phyloP scores from a whole-genome alignment of 2,797 vertebrate genomes.

The Lepus townsendii region DNA sequence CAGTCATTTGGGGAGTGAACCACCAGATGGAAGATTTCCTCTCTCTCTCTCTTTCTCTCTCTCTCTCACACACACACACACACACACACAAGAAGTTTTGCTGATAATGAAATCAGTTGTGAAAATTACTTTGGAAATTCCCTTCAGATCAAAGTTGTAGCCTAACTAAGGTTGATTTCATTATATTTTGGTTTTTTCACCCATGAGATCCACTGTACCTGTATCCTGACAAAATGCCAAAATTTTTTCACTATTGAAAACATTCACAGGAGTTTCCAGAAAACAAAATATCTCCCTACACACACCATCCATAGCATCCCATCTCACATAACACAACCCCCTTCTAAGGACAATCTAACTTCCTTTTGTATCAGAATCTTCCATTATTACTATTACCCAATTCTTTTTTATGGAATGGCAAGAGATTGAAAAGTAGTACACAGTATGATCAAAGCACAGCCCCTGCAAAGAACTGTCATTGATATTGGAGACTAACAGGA shows the following conservation, averaged over 20 bases:
- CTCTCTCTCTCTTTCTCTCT: neutral
- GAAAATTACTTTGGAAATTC: slow-evolving; percentile 7
- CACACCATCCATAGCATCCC: neutral
- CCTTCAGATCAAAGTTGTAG: neutral
- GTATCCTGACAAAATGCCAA: neutral
- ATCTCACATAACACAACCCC: neutral
- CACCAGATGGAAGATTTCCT: neutral
- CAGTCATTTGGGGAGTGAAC: too few relatives aligned
- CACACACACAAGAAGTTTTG: neutral
- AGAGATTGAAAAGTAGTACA: neutral
- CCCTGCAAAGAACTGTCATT: neutral
- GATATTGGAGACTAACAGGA: neutral
- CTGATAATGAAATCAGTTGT: neutral
- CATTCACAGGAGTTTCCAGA: neutral
- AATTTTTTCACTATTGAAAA: neutral
- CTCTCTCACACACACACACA: neutral
- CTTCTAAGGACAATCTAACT: neutral
- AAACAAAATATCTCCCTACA: neutral
- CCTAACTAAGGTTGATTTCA: neutral
- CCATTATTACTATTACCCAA: neutral
- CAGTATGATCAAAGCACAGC: neutral
- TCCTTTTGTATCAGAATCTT: neutral
- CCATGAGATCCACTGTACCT: neutral
- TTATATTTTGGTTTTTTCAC: slow-evolving; percentile 3
- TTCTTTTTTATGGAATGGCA: neutral